Conservation (phyloP, 2,797 vertebrate genomes). For the Lates japonicus region DNA sequence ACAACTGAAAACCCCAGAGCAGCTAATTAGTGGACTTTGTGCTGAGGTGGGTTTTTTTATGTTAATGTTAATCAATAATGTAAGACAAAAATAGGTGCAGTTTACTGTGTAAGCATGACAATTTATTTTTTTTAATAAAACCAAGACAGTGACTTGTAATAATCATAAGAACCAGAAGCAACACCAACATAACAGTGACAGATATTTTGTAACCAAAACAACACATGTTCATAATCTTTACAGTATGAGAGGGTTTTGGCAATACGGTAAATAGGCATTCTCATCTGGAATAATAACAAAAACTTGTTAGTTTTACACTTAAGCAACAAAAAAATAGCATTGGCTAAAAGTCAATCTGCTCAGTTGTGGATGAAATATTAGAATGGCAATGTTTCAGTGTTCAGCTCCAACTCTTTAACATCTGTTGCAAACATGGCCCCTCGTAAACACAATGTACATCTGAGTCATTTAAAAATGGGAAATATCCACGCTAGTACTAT, state of each 20-base stretch:
- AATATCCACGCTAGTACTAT: conserved; percentile 19
- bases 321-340: conserved; percentile 56
- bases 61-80: neutral
- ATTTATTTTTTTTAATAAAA: conserved; percentile 80
- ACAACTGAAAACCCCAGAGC: neutral
- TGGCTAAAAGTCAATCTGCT: conserved; percentile 48
- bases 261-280: conserved; percentile 73
- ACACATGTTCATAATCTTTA: conserved; percentile 53
- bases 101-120: conserved; percentile 63
- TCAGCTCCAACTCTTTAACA: conserved; percentile 24
- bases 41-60: neutral
- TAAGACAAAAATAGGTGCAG: conserved; percentile 10
- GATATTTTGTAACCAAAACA: conserved; percentile 58
- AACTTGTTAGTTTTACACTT: conserved; percentile 68
- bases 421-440: conserved; percentile 4
- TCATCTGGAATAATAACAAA: conserved; percentile 64
- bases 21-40: neutral
- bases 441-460: conserved; percentile 36
- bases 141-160: conserved; percentile 65
- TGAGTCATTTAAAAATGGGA: conserved; percentile 20
- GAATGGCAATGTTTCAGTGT: conserved; percentile 57
- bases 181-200: conserved; percentile 72
- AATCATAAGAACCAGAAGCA: conserved; percentile 65
- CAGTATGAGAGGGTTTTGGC: conserved; percentile 77
- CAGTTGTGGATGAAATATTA: conserved; percentile 56